Percentiles rank a stretch among this genome's conserved stretches.
Evolutionary conservation across 2,888 invertebrate species (phyloP).

Genomic region (Blera fallax): DNA sequence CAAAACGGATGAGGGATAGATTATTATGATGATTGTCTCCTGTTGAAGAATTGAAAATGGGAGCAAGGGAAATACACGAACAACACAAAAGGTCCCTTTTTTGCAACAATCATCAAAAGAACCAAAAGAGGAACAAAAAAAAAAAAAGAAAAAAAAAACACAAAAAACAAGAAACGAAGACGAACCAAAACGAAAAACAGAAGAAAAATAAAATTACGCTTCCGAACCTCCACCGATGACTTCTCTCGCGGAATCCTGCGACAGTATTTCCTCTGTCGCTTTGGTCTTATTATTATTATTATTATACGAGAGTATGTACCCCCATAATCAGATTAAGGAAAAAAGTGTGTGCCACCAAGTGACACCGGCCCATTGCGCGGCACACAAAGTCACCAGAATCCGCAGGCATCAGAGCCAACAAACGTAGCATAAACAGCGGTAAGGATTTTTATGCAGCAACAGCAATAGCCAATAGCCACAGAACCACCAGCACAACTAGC

Average conservation of each 20-base stretch:
- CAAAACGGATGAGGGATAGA: constrained; percentile 65
- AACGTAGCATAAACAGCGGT: constrained; percentile 25
- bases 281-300: constrained; percentile 51
- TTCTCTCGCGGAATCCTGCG: constrained; percentile 32
- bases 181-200: neutral
- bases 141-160: constrained; percentile 9
- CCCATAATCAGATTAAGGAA: constrained; percentile 67
- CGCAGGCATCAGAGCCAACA: constrained; percentile 13
- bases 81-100: constrained; percentile 42
- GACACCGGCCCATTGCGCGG: constrained; percentile 45
- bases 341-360: constrained; percentile 65
- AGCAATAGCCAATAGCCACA: constrained; percentile 4
- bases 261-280: constrained; percentile 30
- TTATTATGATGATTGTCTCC: constrained; percentile 69
- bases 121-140: constrained; percentile 14
- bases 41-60: constrained; percentile 54
- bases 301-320: constrained; percentile 46
- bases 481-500: constrained; percentile 9
- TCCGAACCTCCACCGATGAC: constrained; percentile 21
- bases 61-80: constrained; percentile 35
- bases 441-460: constrained; percentile 16
- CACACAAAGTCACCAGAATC: constrained; percentile 53
- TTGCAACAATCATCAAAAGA: constrained; percentile 42
- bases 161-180: constrained; percentile 4
- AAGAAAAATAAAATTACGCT: neutral